Evolutionary conservation across 2,113 vertebrate species (phyloP).

Genomic region (Symphodus melops): DNA sequence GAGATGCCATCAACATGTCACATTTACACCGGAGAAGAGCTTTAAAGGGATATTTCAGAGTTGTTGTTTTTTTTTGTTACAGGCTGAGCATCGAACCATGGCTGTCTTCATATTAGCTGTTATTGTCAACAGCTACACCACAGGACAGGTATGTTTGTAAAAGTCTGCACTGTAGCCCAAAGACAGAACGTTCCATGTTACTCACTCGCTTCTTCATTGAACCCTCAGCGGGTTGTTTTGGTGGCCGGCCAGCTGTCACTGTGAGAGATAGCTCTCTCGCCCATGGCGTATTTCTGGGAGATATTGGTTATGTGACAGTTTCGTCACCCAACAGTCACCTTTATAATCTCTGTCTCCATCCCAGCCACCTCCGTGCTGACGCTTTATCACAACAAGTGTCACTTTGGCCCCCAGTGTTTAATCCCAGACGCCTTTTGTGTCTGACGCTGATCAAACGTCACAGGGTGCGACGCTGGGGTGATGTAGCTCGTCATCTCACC

Average conservation of each 20-base stretch:
- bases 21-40: not conserved
- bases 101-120: slow-evolving; percentile 97
- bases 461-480: slow-evolving; percentile 8
- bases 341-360: slow-evolving; percentile 41
- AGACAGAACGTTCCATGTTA: not conserved
- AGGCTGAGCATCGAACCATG: slow-evolving; percentile 99
- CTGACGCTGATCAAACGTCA: slow-evolving; percentile 47
- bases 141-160: slow-evolving; percentile 88
- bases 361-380: slow-evolving; percentile 48
- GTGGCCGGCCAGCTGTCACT: slow-evolving; percentile 38
- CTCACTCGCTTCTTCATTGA: slow-evolving; percentile 38
- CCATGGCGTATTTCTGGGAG: slow-evolving; percentile 49
- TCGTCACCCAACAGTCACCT: slow-evolving; percentile 55
- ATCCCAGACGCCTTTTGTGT: slow-evolving; percentile 61
- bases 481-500: slow-evolving; percentile 51
- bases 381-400: slow-evolving; percentile 64
- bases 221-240: slow-evolving; percentile 12
- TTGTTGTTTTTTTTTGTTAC: slow-evolving; percentile 39
- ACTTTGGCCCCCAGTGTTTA: slow-evolving; percentile 40
- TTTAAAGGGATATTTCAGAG: not conserved
- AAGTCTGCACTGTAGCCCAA: not conserved
- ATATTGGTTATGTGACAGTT: slow-evolving; percentile 66
- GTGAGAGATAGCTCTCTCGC: slow-evolving; percentile 37
- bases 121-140: slow-evolving; percentile 97
- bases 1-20: too few relatives aligned